Percentiles rank a stretch among this genome's conserved stretches.
These are phyloP conservation scores for Hyperoplus lanceolatus DNA, from an alignment of 2,797 vertebrate genomes.

Conservation along the genomic window DNA sequence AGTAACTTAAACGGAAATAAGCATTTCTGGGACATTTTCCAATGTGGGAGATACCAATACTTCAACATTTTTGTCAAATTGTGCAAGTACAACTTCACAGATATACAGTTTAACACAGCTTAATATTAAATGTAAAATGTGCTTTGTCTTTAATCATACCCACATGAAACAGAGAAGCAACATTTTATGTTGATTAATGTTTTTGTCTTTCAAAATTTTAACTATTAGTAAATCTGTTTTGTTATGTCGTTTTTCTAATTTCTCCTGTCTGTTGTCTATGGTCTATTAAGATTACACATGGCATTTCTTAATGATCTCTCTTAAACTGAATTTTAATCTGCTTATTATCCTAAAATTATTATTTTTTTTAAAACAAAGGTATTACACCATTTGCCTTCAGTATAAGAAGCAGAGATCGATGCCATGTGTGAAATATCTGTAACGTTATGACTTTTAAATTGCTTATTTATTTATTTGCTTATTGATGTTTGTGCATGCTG, in stretches of 20 bases:
- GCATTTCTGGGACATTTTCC: constrained; percentile 1
- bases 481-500: constrained; percentile 58
- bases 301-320: background rate
- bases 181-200: constrained; percentile 35
- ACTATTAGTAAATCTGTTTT: background rate
- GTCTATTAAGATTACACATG: background rate
- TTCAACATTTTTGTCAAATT: background rate
- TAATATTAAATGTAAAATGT: constrained; percentile 48
- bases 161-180: constrained; percentile 18
- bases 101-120: constrained; percentile 25
- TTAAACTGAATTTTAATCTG: background rate
- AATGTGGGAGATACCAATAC: constrained; percentile 36
- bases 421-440: constrained; percentile 55
- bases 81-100: constrained; percentile 2
- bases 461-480: constrained; percentile 84
- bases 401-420: constrained; percentile 31
- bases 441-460: constrained; percentile 60
- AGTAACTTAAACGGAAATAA: constrained; percentile 13
- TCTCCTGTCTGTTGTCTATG: background rate
- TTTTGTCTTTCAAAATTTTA: constrained; percentile 12
- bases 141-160: constrained; percentile 49
- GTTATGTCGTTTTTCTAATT: constrained; percentile 1
- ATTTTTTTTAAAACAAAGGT: background rate
- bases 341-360: no score
- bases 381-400: constrained; percentile 56